Conservation (phyloP, 2,888 invertebrate species). For the Eutolmus rufibarbis region DNA sequence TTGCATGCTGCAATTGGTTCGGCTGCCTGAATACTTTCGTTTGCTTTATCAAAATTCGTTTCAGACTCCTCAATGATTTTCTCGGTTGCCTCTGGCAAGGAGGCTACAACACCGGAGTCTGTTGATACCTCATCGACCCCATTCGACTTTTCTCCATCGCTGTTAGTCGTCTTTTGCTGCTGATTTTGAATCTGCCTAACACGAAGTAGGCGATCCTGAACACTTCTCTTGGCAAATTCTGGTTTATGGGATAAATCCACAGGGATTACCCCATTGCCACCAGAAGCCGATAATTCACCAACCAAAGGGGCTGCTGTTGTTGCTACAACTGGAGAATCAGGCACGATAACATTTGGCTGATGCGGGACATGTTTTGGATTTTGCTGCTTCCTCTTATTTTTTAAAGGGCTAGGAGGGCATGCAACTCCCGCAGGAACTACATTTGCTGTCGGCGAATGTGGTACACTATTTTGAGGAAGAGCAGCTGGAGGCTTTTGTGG, state of each 20-base stretch:
- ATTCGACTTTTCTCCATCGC: background rate
- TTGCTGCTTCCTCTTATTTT: background rate
- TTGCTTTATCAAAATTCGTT: conserved; percentile 42
- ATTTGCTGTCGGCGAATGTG: background rate
- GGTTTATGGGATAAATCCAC: conserved; percentile 47
- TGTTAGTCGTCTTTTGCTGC: background rate
- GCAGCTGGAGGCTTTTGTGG: background rate
- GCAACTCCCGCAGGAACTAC: background rate
- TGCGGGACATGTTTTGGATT: conserved; percentile 4
- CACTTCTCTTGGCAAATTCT: conserved; percentile 47
- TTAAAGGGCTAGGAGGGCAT: background rate
- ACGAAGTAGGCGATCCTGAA: conserved; percentile 46
- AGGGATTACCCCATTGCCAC: conserved; percentile 30
- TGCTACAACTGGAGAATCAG: background rate
- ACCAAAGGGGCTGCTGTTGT: background rate
- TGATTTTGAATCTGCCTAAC: conserved; percentile 29
- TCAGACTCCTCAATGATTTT: background rate
- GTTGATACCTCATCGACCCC: background rate
- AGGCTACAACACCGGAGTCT: background rate
- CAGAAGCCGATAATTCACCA: conserved; percentile 16
- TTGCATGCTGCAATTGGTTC: conserved; percentile 42
- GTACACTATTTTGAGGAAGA: background rate
- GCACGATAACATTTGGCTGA: background rate
- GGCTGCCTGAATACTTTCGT: conserved; percentile 40
- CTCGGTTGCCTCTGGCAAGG: background rate